A percentile compares a stretch with the other conserved stretches of the same genome.
phyloP scores from a whole-genome alignment of 2,888 invertebrate genomes.

The Pseudococcus longispinus region DNA sequence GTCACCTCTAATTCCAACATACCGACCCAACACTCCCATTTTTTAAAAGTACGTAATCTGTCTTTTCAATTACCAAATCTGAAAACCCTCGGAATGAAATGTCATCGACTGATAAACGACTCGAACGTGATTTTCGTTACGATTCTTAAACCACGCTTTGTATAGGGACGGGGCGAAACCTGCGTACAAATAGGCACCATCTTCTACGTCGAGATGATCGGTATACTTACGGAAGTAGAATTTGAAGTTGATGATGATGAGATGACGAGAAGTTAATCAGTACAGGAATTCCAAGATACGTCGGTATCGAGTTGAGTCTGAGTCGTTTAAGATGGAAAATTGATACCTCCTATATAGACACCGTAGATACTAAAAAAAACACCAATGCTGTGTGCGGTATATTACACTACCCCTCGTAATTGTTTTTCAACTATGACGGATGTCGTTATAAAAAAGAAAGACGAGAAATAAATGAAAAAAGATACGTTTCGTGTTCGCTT shows the following conservation, averaged over 20 bases:
- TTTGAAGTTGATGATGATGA: conserved; percentile 5
- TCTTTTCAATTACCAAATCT: conserved; percentile 16
- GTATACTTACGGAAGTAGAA: not conserved
- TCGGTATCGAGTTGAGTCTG: not conserved
- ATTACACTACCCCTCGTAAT: not conserved
- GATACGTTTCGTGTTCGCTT: not conserved
- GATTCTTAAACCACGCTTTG: not conserved
- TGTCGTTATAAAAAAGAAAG: not conserved
- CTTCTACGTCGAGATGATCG: not conserved
- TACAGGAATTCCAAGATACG: not conserved
- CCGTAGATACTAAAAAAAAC: no score
- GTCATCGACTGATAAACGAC: conserved; percentile 25
- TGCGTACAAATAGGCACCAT: not conserved
- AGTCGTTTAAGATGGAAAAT: not conserved
- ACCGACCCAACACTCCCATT: not conserved
- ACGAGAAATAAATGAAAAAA: not conserved
- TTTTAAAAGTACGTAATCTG: not conserved
- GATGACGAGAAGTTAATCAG: conserved; percentile 6
- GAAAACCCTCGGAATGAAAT: not conserved
- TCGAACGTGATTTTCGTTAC: conserved; percentile 12
- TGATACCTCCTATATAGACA: not conserved
- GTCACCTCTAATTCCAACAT: not conserved
- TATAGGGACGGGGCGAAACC: not conserved
- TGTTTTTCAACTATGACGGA: conserved; percentile 4
- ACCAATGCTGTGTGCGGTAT: not conserved